Conservation (phyloP, 1,140 invertebrate genomes). For the Procambarus virginalis region DNA sequence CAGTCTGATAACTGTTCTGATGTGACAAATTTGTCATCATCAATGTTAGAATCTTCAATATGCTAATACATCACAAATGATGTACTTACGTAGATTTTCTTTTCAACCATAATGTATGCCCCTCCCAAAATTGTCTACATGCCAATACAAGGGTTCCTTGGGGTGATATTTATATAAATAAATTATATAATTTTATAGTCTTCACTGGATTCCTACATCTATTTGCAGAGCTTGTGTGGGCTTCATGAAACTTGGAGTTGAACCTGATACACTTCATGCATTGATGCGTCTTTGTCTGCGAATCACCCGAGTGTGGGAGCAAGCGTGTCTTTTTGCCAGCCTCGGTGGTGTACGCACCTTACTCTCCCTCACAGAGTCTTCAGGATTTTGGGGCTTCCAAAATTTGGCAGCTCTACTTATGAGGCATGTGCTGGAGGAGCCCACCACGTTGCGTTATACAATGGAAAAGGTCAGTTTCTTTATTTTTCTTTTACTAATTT, state of each 20-base stretch:
- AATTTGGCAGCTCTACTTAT: conserved; percentile 88
- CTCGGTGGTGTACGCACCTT: conserved; percentile 84
- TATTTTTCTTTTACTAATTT: not conserved
- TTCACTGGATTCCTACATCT: not conserved
- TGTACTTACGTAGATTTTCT: too few species aligned
- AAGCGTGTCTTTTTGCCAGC: conserved; percentile 84
- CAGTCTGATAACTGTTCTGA: too few species aligned
- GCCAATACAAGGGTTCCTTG: too few species aligned
- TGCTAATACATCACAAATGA: too few species aligned
- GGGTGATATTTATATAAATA: too few species aligned
- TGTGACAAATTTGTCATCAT: too few species aligned
- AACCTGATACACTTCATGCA: conserved; percentile 87
- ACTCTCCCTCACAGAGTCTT: conserved; percentile 82
- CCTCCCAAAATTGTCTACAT: too few species aligned
- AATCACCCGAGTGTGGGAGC: conserved; percentile 84
- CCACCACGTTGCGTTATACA: conserved; percentile 82
- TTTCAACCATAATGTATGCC: too few species aligned
- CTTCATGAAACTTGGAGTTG: conserved; percentile 83
- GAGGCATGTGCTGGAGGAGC: conserved; percentile 89
- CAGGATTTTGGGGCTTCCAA: conserved; percentile 85
- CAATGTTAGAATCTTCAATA: too few species aligned
- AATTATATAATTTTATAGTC: too few species aligned
- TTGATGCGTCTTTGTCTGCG: conserved; percentile 84
- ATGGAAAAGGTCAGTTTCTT: conserved; percentile 83
- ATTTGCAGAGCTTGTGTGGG: conserved; percentile 80